Evolutionary conservation across 2,888 invertebrate genomes (phyloP), one percentile per base, ranked within the genome.

Genomic region (Rhorus exstirpatorius): DNA sequence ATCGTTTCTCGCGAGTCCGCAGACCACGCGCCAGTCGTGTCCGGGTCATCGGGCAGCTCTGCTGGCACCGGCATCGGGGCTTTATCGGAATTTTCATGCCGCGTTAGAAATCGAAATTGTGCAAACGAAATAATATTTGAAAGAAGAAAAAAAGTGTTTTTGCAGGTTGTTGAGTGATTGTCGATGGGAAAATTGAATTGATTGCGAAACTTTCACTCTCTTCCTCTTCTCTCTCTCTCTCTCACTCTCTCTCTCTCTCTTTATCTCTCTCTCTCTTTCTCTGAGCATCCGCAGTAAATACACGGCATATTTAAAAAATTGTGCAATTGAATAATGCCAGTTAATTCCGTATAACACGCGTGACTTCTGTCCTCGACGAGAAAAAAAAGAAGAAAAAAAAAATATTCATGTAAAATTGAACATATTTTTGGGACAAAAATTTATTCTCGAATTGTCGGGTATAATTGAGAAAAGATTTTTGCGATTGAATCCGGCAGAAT

Each of bases 41-140:
- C n/a, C 41, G 31, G 38, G 19, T 53, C 38, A 68, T 12, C 46
- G 55, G 53, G 24, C 55, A 53, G 61, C 55, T 63, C 68, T 78
- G 81, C 81, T 78, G 83, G 83, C 81, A 74, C 81, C 81, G 63
- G 60, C 70, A 70, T 83, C 83, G 53, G 53, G 46, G 38, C 55
- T 19, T 70, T 60, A 63, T 77, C 67, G 71, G 19, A 67, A 65
- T 60, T 58, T 44, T 35, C 21, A 26, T 31, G n/a, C 53, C 7
- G 41, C 8, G 53, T 51, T 53, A 46, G 6, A 8, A 74, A 49
- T n/a, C 26, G 14, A 3, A 41, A 44, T 24, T 17, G 21, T 26
- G 3, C 0, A n/a, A 10, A 24, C 4, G 6, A 67, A 79, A 31
- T 19, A 10, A 19, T 26, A 49, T 49, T 49, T 19, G 3, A 19